Evolutionary conservation across 1,140 invertebrate genomes (phyloP), one percentile per base, ranked within the genome.

Genomic region (Gonatopus flavifemur): DNA sequence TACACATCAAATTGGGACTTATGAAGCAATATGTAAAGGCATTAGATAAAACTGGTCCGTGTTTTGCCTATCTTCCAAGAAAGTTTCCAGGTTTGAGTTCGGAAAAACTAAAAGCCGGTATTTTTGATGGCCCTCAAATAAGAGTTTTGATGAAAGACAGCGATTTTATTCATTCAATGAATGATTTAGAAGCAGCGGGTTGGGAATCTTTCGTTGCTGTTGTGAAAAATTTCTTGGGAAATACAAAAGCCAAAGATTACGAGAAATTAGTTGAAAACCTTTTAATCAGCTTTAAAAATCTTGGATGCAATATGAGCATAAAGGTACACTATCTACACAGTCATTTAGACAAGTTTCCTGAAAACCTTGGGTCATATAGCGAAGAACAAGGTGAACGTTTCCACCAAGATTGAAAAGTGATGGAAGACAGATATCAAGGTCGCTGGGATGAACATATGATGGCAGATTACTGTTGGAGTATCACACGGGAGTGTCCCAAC

Each of bases 21-120:
- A 72, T 72, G 55, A 76, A 78, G 62, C 66, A 75, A 15, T 74
- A 71, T 61, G 62, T 74, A 9, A 77, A 76, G 59, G 64, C 21
- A 38, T 5, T 47, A 45, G n/a, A 60, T 24, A 66, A 67, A 58
- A 57, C 74, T 33, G 57, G 51, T 42, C 5, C 40, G 37, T 60
- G 47, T 22, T 76, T 76, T 57, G 22, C 56, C 19, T 66, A 69
- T 55, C 33, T 72, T 28, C 55, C 49, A 49, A 31, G 22, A 20
- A 61, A 60, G 59, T 62, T 67, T 43, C 45, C 55, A 42, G 36
- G 24, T 28, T 43, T 52, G 31, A 41, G 32, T 21, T 33, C 52
- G 9, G 53, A 53, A 7, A 66, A 66, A 52, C 13, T 61, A 20
- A 65, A 68, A 49, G 55, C 52, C 41, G 57, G 49, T 20, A 59